Base-by-base conservation (phyloP, 2,113 vertebrate species). In the Podilymbus podiceps region DNA sequence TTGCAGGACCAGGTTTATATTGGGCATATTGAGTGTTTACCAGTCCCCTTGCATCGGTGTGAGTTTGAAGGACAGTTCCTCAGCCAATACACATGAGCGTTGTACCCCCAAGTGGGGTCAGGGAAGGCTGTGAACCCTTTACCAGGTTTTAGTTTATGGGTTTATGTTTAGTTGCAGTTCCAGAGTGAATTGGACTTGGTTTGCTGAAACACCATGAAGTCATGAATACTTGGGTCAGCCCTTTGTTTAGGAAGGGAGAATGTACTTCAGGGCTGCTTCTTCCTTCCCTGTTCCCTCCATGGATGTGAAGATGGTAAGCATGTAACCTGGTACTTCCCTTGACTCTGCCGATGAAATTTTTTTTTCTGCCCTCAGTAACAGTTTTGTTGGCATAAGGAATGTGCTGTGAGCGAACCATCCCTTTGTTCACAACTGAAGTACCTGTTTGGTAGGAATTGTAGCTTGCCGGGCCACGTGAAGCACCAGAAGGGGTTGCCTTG, bases 51-150 rank as follows among this genome's bases (percentile, higher is more conserved):
- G 82, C 15, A 5, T 23, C 8, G 8, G 3, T 47, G 19, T 76
- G 42, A 27, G 47, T 84, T 85, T 68, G 31, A 44, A 64, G 66
- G 53, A 63, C 27, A 9, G 21, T 22, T 91, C 67, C n/a, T 93
- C 58, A 44, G 58, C 21, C 13, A 10, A 1, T 28, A 12, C 21
- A 23, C 6, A 0, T 3, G 28, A n/a, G 15, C 3, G 0, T n/a
- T 1, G 0, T 27, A 11, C 18, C 10, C 15, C 35, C 1, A 2
- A 12, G 8, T 25, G 35, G 47, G 35, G 33, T 35, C 40, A 38
- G 63, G 21, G 63, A 60, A 58, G 50, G 17, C 88, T 81, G 55
- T 2, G 5, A 46, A 3, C n/a, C 38, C 13, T n/a, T 64, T 27
- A 12, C 12, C 0, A 0, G 8, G 47, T 78, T 85, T 21, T 85